These are phyloP conservation scores for Lasioglossum oenotherae DNA, from an alignment of 2,888 invertebrate species.

Conservation along the genomic window DNA sequence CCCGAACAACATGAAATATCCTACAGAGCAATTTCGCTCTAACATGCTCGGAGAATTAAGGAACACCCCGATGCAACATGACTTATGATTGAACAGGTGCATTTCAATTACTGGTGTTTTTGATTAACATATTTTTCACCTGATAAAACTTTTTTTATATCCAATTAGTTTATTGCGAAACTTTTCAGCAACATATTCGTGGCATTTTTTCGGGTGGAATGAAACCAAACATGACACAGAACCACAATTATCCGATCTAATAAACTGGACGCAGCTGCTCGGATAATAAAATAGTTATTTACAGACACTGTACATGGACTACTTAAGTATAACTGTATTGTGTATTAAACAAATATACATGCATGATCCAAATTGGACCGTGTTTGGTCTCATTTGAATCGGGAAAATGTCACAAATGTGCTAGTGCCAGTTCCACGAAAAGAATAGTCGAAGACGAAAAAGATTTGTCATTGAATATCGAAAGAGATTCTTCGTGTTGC, in stretches of 20 bases:
- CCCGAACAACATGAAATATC: not conserved
- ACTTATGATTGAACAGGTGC: not conserved
- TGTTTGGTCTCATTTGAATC: not conserved
- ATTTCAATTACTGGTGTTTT: not conserved
- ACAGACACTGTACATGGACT: too few relatives aligned
- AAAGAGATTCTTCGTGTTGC: not conserved
- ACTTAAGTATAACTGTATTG: not conserved
- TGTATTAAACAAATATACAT: not conserved
- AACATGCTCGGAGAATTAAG: constrained; percentile 7
- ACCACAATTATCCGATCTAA: too few relatives aligned
- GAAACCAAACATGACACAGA: not conserved
- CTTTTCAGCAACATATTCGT: not conserved
- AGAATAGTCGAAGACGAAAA: not conserved
- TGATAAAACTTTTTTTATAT: not conserved
- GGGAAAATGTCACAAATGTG: not conserved
- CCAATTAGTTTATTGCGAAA: not conserved
- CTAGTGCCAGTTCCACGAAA: not conserved
- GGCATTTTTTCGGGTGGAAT: not conserved
- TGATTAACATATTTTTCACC: not conserved
- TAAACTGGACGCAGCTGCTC: not conserved
- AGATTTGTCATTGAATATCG: not conserved
- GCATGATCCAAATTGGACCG: not conserved
- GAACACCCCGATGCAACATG: not conserved
- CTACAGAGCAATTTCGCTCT: constrained; percentile 1
- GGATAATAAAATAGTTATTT: not conserved